Conservation (phyloP, 2,113 vertebrate genomes). For the Crypturellus undulatus region DNA sequence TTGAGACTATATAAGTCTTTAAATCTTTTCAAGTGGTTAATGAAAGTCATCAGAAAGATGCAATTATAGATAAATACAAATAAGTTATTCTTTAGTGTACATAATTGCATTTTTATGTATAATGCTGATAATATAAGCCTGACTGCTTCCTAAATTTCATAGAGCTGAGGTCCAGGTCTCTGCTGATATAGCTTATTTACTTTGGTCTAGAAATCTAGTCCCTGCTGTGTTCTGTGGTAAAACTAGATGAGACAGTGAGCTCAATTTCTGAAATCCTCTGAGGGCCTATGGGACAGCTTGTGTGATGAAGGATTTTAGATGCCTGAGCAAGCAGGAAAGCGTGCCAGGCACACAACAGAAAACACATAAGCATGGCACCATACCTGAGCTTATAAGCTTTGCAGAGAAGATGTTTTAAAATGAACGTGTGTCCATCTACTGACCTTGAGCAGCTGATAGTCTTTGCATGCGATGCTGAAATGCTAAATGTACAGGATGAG, state of each 20-base stretch:
- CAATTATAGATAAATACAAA: neutral
- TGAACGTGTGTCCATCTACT: neutral
- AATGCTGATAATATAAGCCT: neutral
- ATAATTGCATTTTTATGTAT: neutral
- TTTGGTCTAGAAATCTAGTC: neutral
- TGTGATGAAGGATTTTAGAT: neutral
- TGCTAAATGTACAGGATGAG: neutral
- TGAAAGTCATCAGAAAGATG: neutral
- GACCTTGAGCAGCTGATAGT: neutral
- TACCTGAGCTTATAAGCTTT: neutral
- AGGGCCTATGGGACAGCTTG: rapidly evolving
- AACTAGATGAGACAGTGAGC: neutral
- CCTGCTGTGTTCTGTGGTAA: neutral
- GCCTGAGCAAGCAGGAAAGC: neutral
- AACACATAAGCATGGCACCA: rapidly evolving
- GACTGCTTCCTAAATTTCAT: neutral
- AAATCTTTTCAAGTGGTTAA: neutral
- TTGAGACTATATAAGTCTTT: neutral
- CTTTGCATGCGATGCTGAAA: neutral
- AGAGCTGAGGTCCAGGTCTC: neutral
- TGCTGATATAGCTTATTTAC: neutral
- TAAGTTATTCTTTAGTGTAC: neutral
- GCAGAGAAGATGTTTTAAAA: neutral
- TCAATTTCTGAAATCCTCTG: neutral
- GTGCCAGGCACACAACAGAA: neutral